Evolutionary conservation across 92 coral and sea anemone genomes (phyloP), one percentile per base, ranked within the genome.

Genomic region (Scolanthus callimorphus): DNA sequence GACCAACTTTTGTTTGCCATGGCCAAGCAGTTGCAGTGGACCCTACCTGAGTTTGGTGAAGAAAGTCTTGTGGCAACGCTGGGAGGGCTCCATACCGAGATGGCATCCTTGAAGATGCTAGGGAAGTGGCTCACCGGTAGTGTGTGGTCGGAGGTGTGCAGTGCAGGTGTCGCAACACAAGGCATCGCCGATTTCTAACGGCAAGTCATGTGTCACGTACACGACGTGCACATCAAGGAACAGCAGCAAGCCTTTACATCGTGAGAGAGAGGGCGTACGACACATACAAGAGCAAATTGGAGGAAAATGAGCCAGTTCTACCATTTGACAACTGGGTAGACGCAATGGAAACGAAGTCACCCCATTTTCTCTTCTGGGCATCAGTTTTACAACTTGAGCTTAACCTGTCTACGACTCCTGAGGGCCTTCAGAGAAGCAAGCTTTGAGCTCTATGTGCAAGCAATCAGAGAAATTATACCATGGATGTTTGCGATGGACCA

Each of bases 291-390:
- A 24, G 0, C 63, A 37, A 17, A 24, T 20, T 37, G 17, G 63
- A 67, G 1, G 55, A 67, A 29, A 24, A 39, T 37, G 74, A 38
- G 31, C 43, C 24, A 2, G 23, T 4, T 3, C 56, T 29, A 21
- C 22, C 49, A 15, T 23, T 38, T 25, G 39, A 37, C 15, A 26
- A 21, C 2, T 22, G 74, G 51, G 10, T 39, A 41, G 45, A 69
- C 21, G 49, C 31, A 59, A 59, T 37, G 65, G 51, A 59, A 59
- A 59, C 37, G 17, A 57, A 34, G 50, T 59, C 51, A 59, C 76
- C 70, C 20, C 37, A 48, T 37, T 69, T 59, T 27, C 76, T 26
- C 57, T 69, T 55, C 29, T 69, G 76, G 76, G 31, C 57, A 41
- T 24, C 29, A 51, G 76, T 69, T 19, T 46, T 59, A 55, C 57